A percentile compares a stretch with the other conserved stretches of the same genome.
Conservation (phyloP, 2,113 vertebrate species). For the Pithys albifrons region DNA sequence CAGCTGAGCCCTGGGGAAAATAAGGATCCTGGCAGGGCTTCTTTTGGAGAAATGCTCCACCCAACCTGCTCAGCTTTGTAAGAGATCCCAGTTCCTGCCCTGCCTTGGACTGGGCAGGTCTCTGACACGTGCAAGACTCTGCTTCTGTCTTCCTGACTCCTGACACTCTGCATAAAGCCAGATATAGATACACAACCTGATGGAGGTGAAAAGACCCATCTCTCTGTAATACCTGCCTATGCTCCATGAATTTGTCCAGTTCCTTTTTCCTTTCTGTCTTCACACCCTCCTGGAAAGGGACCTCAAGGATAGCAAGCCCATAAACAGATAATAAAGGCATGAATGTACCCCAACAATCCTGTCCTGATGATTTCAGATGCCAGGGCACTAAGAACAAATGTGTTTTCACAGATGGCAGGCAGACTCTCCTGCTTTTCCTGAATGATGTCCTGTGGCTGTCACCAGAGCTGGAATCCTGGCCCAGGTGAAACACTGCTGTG, state of each 20-base stretch:
- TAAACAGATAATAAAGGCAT: background rate
- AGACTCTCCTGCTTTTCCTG: background rate
- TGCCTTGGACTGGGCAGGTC: background rate
- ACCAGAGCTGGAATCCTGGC: background rate
- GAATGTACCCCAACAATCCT: background rate
- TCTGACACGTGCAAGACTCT: background rate
- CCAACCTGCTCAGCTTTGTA: background rate
- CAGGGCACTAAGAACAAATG: background rate
- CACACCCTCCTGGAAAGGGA: background rate
- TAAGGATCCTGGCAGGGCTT: background rate
- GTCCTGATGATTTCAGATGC: background rate
- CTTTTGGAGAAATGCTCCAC: background rate
- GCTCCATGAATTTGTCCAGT: background rate
- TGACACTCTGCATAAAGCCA: background rate
- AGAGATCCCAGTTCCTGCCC: background rate
- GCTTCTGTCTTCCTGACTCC: background rate
- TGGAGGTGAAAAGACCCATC: background rate
- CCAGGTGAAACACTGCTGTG: background rate
- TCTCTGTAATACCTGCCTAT: background rate
- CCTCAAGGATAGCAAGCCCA: background rate
- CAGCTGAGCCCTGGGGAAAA: background rate
- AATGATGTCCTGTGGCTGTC: fast-evolving
- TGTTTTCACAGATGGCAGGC: background rate
- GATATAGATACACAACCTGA: fast-evolving
- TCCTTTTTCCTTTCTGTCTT: background rate